These are phyloP conservation scores for Pseudopodoces humilis DNA, from an alignment of 2,113 vertebrate species.

Conservation along the genomic window DNA sequence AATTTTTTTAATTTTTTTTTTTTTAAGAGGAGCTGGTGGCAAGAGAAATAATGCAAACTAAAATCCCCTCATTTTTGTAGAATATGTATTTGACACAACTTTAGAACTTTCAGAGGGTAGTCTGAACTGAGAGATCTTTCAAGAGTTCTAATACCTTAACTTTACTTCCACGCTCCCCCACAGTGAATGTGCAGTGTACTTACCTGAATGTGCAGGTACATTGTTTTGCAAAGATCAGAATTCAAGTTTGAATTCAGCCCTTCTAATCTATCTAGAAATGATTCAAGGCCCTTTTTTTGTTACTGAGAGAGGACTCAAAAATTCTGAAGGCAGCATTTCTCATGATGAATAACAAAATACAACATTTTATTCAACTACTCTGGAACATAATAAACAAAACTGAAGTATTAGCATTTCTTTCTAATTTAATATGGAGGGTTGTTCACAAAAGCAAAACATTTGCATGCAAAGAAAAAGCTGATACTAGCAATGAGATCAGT, in stretches of 20 bases:
- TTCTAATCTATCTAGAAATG: not conserved
- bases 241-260: not conserved
- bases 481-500: not conserved
- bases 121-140: not conserved
- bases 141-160: not conserved
- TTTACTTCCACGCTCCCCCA: not conserved
- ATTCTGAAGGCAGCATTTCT: not conserved
- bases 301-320: not conserved
- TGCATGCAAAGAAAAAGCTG: not conserved
- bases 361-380: not conserved
- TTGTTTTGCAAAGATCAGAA: not conserved
- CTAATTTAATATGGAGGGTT: not conserved
- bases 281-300: not conserved
- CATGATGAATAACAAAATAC: not conserved
- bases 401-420: not conserved
- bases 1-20: not conserved
- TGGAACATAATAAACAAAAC: not conserved
- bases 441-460: not conserved
- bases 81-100: not conserved
- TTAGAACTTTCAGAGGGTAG: not conserved
- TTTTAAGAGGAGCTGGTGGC: not conserved
- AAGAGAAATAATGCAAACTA: not conserved
- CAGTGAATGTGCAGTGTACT: not conserved
- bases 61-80: not conserved
- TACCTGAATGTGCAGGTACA: not conserved